phyloP scores from a whole-genome alignment of 2,888 invertebrate genomes.

The Perizoma affinitatum region DNA sequence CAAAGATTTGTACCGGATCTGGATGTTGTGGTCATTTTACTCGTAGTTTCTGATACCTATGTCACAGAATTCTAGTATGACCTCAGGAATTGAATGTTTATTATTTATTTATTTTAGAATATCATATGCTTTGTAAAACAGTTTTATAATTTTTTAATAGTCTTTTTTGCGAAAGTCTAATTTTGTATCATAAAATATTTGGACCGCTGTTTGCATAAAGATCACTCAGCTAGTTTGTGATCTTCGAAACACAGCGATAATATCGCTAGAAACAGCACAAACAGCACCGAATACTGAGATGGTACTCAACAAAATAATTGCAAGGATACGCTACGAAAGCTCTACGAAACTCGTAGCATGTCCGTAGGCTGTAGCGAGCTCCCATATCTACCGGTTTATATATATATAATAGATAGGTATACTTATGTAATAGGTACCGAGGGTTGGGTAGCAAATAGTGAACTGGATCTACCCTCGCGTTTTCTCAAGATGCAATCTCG shows the following conservation, averaged over 20 bases:
- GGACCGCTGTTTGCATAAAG: too few relatives aligned
- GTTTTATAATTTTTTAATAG: too few relatives aligned
- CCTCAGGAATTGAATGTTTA: too few relatives aligned
- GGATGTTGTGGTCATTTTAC: too few relatives aligned
- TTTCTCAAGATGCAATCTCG: slow-evolving; percentile 85
- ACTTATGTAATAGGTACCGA: slow-evolving; percentile 30
- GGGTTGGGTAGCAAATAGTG: slow-evolving; percentile 77
- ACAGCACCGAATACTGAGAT: slow-evolving; percentile 4
- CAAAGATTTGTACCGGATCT: too few relatives aligned
- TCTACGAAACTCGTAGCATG: slow-evolving; percentile 44
- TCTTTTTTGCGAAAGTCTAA: not conserved
- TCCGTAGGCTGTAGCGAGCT: slow-evolving; percentile 38
- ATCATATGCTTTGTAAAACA: too few relatives aligned
- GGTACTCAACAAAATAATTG: slow-evolving; percentile 32
- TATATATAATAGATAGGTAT: slow-evolving; percentile 23
- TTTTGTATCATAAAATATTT: too few relatives aligned
- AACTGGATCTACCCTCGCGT: slow-evolving; percentile 79
- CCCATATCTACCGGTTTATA: slow-evolving; percentile 25
- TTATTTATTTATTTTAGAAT: too few relatives aligned
- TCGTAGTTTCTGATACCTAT: too few relatives aligned
- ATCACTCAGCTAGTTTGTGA: too few relatives aligned
- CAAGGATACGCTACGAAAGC: slow-evolving; percentile 37
- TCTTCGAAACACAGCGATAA: not conserved
- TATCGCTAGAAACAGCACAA: slow-evolving; percentile 2
- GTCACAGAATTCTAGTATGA: too few relatives aligned